phyloP scores from a whole-genome alignment of 2,888 invertebrate genomes.

The Pinctada fucata region DNA sequence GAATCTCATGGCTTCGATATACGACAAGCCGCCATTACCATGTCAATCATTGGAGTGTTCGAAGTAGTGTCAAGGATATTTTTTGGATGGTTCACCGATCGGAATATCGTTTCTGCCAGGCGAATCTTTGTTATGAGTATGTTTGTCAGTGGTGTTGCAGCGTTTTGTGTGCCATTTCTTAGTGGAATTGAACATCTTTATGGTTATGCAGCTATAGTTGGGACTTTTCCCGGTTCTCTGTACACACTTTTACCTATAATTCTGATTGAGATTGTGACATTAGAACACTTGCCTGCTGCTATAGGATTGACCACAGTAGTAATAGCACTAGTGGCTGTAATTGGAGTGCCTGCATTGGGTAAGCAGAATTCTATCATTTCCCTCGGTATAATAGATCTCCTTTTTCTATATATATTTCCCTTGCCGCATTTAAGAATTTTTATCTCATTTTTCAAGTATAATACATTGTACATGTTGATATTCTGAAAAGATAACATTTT shows the following conservation, averaged over 20 bases:
- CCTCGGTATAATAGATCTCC: too few species aligned
- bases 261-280: conserved; percentile 19
- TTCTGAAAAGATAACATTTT: too few species aligned
- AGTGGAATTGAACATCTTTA: background rate
- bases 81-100: conserved; percentile 85
- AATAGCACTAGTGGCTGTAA: background rate
- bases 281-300: conserved; percentile 26
- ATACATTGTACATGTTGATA: too few species aligned
- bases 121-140: conserved; percentile 24
- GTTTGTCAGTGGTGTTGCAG: conserved; percentile 11
- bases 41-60: conserved; percentile 85
- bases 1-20: conserved; percentile 82
- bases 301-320: conserved; percentile 19
- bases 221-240: conserved; percentile 26
- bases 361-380: background rate
- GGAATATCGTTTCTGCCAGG: conserved; percentile 83
- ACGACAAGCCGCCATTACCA: conserved; percentile 26
- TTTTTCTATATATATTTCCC: too few species aligned
- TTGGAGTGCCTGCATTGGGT: conserved; percentile 25
- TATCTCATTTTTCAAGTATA: too few species aligned
- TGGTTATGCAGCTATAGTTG: conserved; percentile 22
- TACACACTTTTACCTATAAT: conserved; percentile 22
- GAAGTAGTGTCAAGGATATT: conserved; percentile 86
- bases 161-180: conserved; percentile 2
- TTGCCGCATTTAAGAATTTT: too few species aligned